A percentile compares a stretch with the other conserved stretches of the same genome.
Conservation (phyloP, 2,113 vertebrate species). For the Isurus oxyrinchus region DNA sequence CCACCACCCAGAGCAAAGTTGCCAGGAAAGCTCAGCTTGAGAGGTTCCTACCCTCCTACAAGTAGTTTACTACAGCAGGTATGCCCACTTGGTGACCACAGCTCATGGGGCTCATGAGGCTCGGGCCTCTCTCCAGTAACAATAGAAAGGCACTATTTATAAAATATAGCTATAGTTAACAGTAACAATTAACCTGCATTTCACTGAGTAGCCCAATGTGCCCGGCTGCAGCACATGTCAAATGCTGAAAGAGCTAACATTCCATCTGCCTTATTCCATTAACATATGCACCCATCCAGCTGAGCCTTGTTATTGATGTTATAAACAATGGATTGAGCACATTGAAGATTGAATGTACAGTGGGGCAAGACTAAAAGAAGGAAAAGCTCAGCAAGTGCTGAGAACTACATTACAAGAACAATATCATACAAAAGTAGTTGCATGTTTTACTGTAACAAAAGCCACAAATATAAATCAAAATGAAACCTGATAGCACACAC, state of each 20-base stretch:
- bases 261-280: conserved; percentile 7
- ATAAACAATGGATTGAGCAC: neutral
- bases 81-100: neutral
- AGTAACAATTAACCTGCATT: neutral
- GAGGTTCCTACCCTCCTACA: neutral
- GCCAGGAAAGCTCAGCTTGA: too few relatives aligned
- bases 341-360: neutral
- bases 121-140: neutral
- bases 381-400: neutral
- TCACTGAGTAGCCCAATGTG: neutral
- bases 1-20: too few relatives aligned
- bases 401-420: neutral
- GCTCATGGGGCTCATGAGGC: neutral
- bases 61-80: neutral
- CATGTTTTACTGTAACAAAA: neutral
- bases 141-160: neutral
- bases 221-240: neutral
- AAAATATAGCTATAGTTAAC: neutral
- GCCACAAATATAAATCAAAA: conserved; percentile 12
- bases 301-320: neutral
- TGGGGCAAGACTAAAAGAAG: neutral
- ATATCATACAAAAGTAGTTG: neutral
- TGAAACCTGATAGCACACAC: neutral
- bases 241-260: neutral
- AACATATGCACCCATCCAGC: neutral